Base-by-base conservation (phyloP, 1,140 invertebrate species). In the Polyergus mexicanus region DNA sequence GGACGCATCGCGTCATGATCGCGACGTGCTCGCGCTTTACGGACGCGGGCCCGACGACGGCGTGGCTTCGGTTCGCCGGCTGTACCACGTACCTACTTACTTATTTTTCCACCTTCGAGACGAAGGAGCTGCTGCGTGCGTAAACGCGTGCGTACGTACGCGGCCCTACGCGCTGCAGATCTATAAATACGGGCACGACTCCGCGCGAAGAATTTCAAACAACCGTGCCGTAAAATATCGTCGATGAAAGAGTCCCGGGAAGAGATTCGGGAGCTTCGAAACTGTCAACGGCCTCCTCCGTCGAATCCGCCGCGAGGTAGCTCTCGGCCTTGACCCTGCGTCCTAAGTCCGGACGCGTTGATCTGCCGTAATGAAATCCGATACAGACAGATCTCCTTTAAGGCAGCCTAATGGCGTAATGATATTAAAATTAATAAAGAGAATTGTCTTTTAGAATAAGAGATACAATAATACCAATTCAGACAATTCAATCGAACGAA, bases 1-100 rank as follows among this genome's bases (percentile, higher is more conserved):
- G 89, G 80, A 90, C 69, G 86, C 89, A 91, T 91, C 89, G 89
- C 87, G 58, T 91, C 89, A 91, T 91, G 89, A 90, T 91, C 89
- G 86, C 89, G 72, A 88, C 86, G 77, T 86, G 86, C 81, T 90
- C 62, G 65, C 74, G 84, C 22, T 66, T 60, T 75, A 51, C 28
- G 16, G 41, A 63, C 38, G 85, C 69, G 80, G 56, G 56, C 60
- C 54, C 66, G 65, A 56, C 62, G 32, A 32, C 66, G 65, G 47
- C 62, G 69, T 72, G 54, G 44, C 51, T 71, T n/a, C 28, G 35
- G 32, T 47, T 75, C 68, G 28, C 54, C 51, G 41, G 80, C 56
- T 84, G 72, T 60, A 38, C 25, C 47, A 38, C 62, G n/a, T 41
- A 56, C 19, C 47, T 63, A 44, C 74, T 63, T 66, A 66, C 28